Conservation (phyloP, 2,113 vertebrate species). For the Solea senegalensis region DNA sequence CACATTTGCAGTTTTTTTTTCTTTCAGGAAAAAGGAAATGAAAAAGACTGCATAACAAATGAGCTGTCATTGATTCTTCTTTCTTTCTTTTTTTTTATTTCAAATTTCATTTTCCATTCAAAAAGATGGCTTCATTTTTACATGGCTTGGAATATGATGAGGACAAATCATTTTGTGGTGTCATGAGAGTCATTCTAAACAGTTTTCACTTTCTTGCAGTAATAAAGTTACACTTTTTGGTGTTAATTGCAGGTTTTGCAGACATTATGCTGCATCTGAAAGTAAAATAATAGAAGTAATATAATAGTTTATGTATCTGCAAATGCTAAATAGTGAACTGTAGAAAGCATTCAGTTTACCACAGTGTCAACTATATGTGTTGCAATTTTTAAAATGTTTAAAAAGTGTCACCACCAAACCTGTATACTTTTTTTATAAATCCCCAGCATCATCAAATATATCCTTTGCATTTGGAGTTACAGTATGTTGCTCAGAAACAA, state of each 20-base stretch:
- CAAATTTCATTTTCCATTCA: neutral
- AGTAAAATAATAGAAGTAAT: constrained; percentile 1
- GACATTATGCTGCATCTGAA: neutral
- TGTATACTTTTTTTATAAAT: too few species aligned
- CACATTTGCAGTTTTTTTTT: neutral
- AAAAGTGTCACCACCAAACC: too few species aligned
- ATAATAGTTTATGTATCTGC: neutral
- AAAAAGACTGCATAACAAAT: constrained; percentile 11
- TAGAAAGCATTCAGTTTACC: too few species aligned
- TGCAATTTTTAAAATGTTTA: too few species aligned
- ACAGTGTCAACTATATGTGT: too few species aligned
- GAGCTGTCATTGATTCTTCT: neutral
- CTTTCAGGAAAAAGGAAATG: constrained; percentile 40
- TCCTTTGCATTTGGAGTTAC: too few species aligned
- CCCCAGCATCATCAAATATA: too few species aligned
- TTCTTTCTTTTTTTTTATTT: constrained; percentile 6
- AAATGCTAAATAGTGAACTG: neutral
- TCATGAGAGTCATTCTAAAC: neutral
- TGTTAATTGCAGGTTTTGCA: neutral
- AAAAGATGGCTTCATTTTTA: neutral
- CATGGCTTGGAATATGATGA: constrained; percentile 27
- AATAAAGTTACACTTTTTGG: neutral
- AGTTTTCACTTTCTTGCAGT: constrained; percentile 4
- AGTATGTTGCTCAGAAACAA: too few species aligned
- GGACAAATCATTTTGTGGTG: neutral